Percentiles rank a stretch among this genome's conserved stretches.
Evolutionary conservation across 1,140 invertebrate species (phyloP).

Genomic region (Mactra quadrangularis): DNA sequence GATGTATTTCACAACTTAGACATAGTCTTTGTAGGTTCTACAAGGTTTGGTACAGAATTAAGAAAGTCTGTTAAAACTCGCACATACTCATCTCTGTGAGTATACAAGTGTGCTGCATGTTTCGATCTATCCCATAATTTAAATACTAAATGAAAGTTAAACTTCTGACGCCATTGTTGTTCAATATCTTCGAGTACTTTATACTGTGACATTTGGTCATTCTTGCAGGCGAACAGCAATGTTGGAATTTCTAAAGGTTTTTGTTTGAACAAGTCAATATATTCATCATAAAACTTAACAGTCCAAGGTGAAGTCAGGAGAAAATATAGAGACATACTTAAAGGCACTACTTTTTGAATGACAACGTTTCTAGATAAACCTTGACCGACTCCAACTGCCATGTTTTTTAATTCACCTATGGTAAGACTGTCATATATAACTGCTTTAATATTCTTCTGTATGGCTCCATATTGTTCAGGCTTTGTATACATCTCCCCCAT

Average conservation of each 20-base stretch:
- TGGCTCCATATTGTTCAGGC: neutral
- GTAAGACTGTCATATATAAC: conserved; percentile 48
- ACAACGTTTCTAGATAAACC: conserved; percentile 28
- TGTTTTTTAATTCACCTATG: conserved; percentile 27
- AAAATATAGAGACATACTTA: conserved; percentile 23
- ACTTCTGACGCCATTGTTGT: conserved; percentile 2
- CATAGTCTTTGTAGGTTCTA: neutral
- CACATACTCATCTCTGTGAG: conserved; percentile 31
- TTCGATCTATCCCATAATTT: conserved; percentile 50
- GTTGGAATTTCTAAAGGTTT: conserved; percentile 51
- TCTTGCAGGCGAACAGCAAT: conserved; percentile 35
- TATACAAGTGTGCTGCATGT: conserved; percentile 25
- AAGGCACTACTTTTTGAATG: neutral
- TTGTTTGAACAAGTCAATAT: conserved; percentile 39
- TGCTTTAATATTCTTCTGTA: conserved; percentile 12
- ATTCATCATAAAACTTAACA: conserved; percentile 39
- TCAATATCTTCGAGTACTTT: conserved; percentile 14
- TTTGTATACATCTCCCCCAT: conserved; percentile 34
- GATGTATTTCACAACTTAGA: too few relatives aligned
- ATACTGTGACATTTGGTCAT: conserved; percentile 47
- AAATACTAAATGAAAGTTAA: conserved; percentile 20
- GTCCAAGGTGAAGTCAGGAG: conserved; percentile 13
- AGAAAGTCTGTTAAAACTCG: conserved; percentile 1
- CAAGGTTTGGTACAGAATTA: conserved; percentile 2
- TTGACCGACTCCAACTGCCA: conserved; percentile 25